phyloP scores from a whole-genome alignment of 2,888 invertebrate genomes.

The Odontocerum albicorne region DNA sequence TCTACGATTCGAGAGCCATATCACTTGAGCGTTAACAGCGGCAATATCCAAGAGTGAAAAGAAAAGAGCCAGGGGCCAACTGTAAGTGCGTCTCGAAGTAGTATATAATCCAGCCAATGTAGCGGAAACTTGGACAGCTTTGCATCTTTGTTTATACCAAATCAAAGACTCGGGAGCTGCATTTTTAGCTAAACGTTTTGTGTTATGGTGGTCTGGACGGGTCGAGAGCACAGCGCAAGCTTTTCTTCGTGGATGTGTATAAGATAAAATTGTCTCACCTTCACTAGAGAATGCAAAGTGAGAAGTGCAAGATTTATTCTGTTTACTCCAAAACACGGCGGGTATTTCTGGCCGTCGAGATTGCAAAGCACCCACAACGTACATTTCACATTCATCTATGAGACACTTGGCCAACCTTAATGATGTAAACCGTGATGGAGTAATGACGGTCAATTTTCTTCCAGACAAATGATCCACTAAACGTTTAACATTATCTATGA shows the following conservation, averaged over 20 bases:
- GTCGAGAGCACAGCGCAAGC: constrained; percentile 48
- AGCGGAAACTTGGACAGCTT: constrained; percentile 49
- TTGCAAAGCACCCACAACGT: constrained; percentile 45
- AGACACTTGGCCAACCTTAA: constrained; percentile 43
- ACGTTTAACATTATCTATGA: constrained; percentile 47
- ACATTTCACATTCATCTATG: constrained; percentile 45
- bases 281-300: constrained; percentile 48
- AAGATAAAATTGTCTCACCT: constrained; percentile 46
- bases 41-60: constrained; percentile 52
- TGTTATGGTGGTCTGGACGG: constrained; percentile 48
- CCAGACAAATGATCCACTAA: constrained; percentile 48
- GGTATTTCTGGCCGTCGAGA: constrained; percentile 48
- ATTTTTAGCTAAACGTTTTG: constrained; percentile 41
- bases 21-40: constrained; percentile 51
- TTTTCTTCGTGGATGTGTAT: constrained; percentile 45
- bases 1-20: constrained; percentile 46
- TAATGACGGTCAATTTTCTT: constrained; percentile 45
- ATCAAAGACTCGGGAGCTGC: constrained; percentile 43
- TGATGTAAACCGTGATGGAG: constrained; percentile 52
- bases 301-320: constrained; percentile 44
- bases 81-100: constrained; percentile 51
- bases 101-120: constrained; percentile 54
- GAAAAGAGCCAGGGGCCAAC: constrained; percentile 51
- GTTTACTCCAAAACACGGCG: constrained; percentile 46
- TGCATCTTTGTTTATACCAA: constrained; percentile 48